phyloP scores from a whole-genome alignment of 92 coral and sea anemone species.

The Palythoa grandis region DNA sequence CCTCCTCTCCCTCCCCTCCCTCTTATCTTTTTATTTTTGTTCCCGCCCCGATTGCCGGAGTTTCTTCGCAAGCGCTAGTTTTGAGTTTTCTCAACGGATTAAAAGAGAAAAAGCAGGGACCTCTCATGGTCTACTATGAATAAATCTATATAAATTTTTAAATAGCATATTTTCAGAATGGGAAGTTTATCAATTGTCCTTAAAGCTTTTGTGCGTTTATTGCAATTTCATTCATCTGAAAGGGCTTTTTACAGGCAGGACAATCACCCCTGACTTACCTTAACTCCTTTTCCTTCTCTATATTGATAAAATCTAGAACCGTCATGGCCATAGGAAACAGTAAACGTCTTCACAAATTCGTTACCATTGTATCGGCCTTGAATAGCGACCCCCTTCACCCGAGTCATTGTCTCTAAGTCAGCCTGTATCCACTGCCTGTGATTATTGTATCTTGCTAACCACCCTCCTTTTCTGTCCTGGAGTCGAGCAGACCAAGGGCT shows the following conservation, averaged over 20 bases:
- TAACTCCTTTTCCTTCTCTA: conserved; percentile 31
- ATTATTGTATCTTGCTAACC: conserved; percentile 55
- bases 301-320: conserved; percentile 59
- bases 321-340: conserved; percentile 59
- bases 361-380: conserved; percentile 67
- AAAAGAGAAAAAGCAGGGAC: no score
- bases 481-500: conserved; percentile 75
- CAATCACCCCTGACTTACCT: conserved; percentile 1
- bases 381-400: conserved; percentile 65
- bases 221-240: no score
- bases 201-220: background rate
- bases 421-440: conserved; percentile 64
- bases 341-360: conserved; percentile 60
- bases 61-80: no score
- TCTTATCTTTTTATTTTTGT: no score
- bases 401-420: conserved; percentile 63
- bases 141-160: no score
- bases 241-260: background rate
- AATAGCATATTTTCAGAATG: no score
- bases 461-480: conserved; percentile 64
- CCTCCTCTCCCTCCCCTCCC: no score
- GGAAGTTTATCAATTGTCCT: background rate
- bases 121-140: no score
- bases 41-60: no score
- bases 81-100: no score